Base-by-base conservation (phyloP, 2,797 vertebrate genomes). In the Megalops cyprinoides region DNA sequence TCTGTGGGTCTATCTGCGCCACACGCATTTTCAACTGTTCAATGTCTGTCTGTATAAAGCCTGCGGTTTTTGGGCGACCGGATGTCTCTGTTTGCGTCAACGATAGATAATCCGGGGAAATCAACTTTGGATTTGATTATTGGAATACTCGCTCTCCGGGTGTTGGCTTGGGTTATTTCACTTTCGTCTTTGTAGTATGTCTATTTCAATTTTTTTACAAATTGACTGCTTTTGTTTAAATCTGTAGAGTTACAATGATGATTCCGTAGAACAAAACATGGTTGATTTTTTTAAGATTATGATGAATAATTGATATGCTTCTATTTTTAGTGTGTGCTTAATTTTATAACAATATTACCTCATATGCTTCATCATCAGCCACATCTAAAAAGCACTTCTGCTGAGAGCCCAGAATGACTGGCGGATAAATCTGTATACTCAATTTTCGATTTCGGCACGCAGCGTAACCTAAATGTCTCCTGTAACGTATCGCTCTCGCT, bases 221-320 rank as follows among this genome's bases (percentile, higher is more conserved):
- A 81, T 86, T 79, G 80, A 83, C 83, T 79, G 78, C 69, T 79
- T n/a, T n/a, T n/a, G n/a, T n/a, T n/a, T n/a, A n/a, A n/a, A n/a
- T n/a, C n/a, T n/a, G n/a, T n/a, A n/a, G n/a, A n/a, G n/a, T 83
- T 82, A 60, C 80, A 55, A 31, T 71, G 46, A 60, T 85, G 82
- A 84, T 83, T 81, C 67, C 79, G 81, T 75, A 84, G n/a, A n/a
- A n/a, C n/a, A 82, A 79, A 84, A 84, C 78, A 25, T 69, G 9
- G 71, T 82, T 12, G 73, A 53, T n/a, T 79, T 51, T 48, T 69
- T 78, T 76, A 86, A 88, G 83, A 90, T 89, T 84, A 87, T 90
- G 89, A 91, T 93, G 88, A 91, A 91, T 93, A 92, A 92, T 91
- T 91, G 89, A 92, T 91, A 93, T 91, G 88, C 87, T 91, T 87